Conservation (phyloP, 2,797 vertebrate species). For the Labeo calbasu region DNA sequence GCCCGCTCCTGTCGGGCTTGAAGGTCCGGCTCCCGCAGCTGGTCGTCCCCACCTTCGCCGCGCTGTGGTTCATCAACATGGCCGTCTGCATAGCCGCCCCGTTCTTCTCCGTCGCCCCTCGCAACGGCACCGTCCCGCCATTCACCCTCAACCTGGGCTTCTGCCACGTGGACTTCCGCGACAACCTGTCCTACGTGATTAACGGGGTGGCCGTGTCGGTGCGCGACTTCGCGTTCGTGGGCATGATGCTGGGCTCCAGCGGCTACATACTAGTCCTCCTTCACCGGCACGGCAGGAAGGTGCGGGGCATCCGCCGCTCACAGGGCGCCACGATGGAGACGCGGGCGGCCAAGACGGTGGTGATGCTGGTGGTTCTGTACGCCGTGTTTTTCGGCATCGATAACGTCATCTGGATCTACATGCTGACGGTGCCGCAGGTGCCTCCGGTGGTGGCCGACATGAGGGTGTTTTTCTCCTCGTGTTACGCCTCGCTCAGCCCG, state of each 20-base stretch:
- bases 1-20: slow-evolving; percentile 63
- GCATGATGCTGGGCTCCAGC: slow-evolving; percentile 79
- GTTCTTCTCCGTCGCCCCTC: slow-evolving; percentile 78
- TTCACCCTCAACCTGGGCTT: slow-evolving; percentile 83
- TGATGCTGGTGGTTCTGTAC: slow-evolving; percentile 81
- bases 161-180: slow-evolving; percentile 79
- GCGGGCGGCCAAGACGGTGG: slow-evolving; percentile 77
- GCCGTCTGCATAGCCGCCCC: slow-evolving; percentile 76
- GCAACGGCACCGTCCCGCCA: slow-evolving; percentile 75
- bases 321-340: slow-evolving; percentile 71
- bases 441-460: slow-evolving; percentile 80
- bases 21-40: slow-evolving; percentile 73
- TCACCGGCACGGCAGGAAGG: slow-evolving; percentile 73
- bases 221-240: slow-evolving; percentile 81
- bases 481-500: slow-evolving; percentile 80
- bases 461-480: slow-evolving; percentile 83
- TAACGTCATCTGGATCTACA: slow-evolving; percentile 84
- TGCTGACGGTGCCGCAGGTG: slow-evolving; percentile 80
- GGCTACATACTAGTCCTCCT: slow-evolving; percentile 79
- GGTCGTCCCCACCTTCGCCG: slow-evolving; percentile 73
- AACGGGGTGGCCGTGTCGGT: slow-evolving; percentile 76
- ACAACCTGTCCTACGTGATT: slow-evolving; percentile 78
- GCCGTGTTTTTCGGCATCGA: slow-evolving; percentile 83
- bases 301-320: slow-evolving; percentile 69
- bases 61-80: slow-evolving; percentile 82